Conservation (phyloP, 2,113 vertebrate species). For the Muntiacus reevesi region DNA sequence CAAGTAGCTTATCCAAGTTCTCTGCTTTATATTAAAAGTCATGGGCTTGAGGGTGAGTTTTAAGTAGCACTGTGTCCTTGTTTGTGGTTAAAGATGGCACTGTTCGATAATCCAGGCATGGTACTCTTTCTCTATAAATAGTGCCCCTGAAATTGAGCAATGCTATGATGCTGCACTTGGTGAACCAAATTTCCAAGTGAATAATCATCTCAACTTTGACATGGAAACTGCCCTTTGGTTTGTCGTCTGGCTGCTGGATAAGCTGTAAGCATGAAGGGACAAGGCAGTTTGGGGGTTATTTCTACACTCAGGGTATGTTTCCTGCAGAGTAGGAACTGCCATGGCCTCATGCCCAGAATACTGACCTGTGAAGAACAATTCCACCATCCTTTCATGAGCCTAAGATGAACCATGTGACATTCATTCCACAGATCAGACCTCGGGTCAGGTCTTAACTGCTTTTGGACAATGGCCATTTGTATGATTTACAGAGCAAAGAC, state of each 20-base stretch:
- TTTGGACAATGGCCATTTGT: constrained; percentile 12
- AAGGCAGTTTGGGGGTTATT: background rate
- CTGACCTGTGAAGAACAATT: background rate
- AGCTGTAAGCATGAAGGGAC: background rate
- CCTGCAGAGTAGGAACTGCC: background rate
- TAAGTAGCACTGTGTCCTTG: background rate
- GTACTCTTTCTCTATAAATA: background rate
- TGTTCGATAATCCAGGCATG: background rate
- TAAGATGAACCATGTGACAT: constrained; percentile 34
- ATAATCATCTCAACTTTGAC: background rate
- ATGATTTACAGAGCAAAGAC: constrained; percentile 45
- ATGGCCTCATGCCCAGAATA: background rate
- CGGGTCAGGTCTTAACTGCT: constrained; percentile 37
- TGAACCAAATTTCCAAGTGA: background rate
- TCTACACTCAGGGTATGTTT: background rate
- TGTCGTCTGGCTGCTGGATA: background rate
- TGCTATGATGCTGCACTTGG: background rate
- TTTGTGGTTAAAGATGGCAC: background rate
- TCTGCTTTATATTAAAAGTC: constrained; percentile 32
- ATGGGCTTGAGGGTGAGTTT: background rate
- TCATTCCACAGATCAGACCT: constrained; percentile 15
- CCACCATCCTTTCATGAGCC: background rate
- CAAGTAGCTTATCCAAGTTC: background rate
- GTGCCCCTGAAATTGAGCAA: background rate
- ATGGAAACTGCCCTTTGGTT: background rate